Conservation (phyloP, 2,113 vertebrate species). For the rabbit (Oryctolagus cuniculus) region mOryCun1.1 NC_091442.1:40482001-40482500, state of each 20-base stretch:
- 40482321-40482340: slow-evolving; percentile 55
- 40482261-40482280: slow-evolving; percentile 58
- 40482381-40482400: background rate
- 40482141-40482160: background rate
- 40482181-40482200: slow-evolving; percentile 60
- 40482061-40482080: slow-evolving; percentile 60
- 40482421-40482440: background rate
- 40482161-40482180: slow-evolving; percentile 30
- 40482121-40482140: slow-evolving; percentile 55
- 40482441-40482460: slow-evolving; percentile 49
- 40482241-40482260: slow-evolving; percentile 63
- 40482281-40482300: slow-evolving; percentile 73
- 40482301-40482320: slow-evolving; percentile 69
- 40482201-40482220: slow-evolving; percentile 63
- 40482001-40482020: slow-evolving; percentile 18
- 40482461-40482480: slow-evolving; percentile 71
- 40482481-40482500: slow-evolving; percentile 28
- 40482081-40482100: background rate
- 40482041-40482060: slow-evolving; percentile 19
- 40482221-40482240: slow-evolving; percentile 71
- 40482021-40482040: slow-evolving; percentile 65
- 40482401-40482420: slow-evolving; percentile 59
- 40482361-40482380: slow-evolving; percentile 35
- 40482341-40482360: slow-evolving; percentile 61
- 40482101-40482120: slow-evolving; percentile 47